Base-by-base conservation (phyloP, 2,797 vertebrate species). In the Pipistrellus pygmaeus region DNA sequence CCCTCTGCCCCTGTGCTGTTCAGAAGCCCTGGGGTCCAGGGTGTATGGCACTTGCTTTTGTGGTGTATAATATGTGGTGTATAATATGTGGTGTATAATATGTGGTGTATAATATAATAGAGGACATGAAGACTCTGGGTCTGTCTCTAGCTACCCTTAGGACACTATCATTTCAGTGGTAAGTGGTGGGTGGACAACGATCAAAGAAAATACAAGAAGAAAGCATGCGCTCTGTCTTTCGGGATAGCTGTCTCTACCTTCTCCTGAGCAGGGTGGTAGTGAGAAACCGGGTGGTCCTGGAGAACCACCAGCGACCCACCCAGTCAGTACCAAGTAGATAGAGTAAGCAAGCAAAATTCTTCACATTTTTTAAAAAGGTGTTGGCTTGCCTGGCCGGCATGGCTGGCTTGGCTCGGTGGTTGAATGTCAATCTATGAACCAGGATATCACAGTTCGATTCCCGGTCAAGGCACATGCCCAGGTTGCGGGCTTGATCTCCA, bases 351-450 rank as follows among this genome's bases (percentile, higher is more conserved):
- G 85, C 32, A 82, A 75, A 64, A 93, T 93, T 32, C 80, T 81
- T 89, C 27, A 66, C 90, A 91, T 96, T 93, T 95, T 87, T 96
- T 20, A 2, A 95, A 91, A 95, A 90, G 90, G 96, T 88, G 93
- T 93, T 86, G 69, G 44, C 88, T 88, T 93, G 60, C 60, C 60
- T 1, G 2, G 57, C 46, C 13, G 11, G 44, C 44, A 11, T 44
- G 44, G 1, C 60, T 14, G 13, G 60, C 57, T 6, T 27, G 25
- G 57, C 25, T 60, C 57, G 30, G 60, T 30, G 60, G 13, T 30
- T 62, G 60, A 62, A 62, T 27, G 10, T 62, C 60, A 30, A 62
- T 62, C 60, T 62, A 15, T 30, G 5, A 62, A 62, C 60, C 27
- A 62, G 27, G 27, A 62, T 2, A 12, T 30, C 60, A 30, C 13